Evolutionary conservation across 2,888 invertebrate species (phyloP), one percentile per base, ranked within the genome.

Genomic region (Formica aserva): DNA sequence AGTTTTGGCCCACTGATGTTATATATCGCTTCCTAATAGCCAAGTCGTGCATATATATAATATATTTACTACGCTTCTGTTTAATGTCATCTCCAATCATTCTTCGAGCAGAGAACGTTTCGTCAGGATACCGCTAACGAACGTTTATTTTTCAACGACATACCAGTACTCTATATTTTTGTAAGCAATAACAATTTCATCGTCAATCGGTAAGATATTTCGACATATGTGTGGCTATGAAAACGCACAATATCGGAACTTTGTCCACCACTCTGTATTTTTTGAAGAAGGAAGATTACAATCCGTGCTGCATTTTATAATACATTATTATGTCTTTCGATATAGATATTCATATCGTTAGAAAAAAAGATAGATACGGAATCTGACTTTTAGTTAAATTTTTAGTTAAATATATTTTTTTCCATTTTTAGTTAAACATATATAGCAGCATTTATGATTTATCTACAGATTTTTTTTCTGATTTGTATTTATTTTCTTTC

Each of bases 91-190:
- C n/a, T 69, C 29, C 41, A 52, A 15, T n/a, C 15, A 52, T 60
- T 15, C 13, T 11, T n/a, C 41, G 32, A 80, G 15, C 41, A 35
- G 15, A 60, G 13, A 52, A 32, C 55, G 4, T 45, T 72, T 13
- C 18, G 6, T 55, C 38, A 72, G 32, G n/a, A 35, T 60, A 60
- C 13, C 22, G 60, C 29, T 45, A 35, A 80, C 18, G 15, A 80
- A 22, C 26, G 9, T 72, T 72, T 80, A 15, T 62, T 76, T 76
- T 76, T 52, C 29, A 65, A 62, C 29, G 22, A 76, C 35, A 38
- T 32, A 60, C 57, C 22, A 57, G 63, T 75, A 77, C 52, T 32
- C 52, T 82, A 82, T 81, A 81, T 82, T 82, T 65, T 82, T 82
- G 55, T 82, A 82, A 77, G 22, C 62, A 63, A 32, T 38, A n/a